Conservation (phyloP, 2,888 invertebrate genomes). For the Mantis religiosa region DNA sequence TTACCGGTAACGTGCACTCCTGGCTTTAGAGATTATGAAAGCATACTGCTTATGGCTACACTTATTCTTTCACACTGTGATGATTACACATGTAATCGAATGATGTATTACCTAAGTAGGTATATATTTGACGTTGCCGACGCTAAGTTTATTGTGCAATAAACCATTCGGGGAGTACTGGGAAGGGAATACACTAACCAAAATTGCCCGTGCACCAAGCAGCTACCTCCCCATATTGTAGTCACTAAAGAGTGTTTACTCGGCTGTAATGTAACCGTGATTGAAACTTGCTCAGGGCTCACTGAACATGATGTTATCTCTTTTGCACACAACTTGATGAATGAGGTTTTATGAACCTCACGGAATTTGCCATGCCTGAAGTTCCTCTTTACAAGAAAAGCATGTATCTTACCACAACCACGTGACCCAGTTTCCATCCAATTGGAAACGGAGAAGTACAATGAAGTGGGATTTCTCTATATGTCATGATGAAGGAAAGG, state of each 20-base stretch:
- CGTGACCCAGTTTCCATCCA: background rate
- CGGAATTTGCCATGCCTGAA: background rate
- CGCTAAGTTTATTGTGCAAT: no score
- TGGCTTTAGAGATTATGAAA: no score
- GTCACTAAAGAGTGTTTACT: background rate
- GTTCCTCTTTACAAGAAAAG: background rate
- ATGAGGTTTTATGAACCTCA: background rate
- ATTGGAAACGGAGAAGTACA: background rate
- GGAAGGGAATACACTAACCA: no score
- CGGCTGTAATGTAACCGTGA: background rate
- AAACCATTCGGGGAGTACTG: no score
- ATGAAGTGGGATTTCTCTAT: background rate
- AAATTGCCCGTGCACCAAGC: no score
- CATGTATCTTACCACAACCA: background rate
- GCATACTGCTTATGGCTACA: no score
- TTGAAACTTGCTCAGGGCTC: background rate
- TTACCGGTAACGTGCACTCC: no score
- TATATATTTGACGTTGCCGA: no score
- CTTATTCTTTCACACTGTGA: no score
- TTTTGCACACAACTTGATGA: background rate
- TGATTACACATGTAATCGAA: no score
- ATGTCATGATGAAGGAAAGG: background rate
- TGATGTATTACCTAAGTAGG: no score
- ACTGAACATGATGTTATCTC: background rate
- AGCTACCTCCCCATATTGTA: no score